Conservation (phyloP, 2,113 vertebrate genomes). For the Mobula birostris region DNA sequence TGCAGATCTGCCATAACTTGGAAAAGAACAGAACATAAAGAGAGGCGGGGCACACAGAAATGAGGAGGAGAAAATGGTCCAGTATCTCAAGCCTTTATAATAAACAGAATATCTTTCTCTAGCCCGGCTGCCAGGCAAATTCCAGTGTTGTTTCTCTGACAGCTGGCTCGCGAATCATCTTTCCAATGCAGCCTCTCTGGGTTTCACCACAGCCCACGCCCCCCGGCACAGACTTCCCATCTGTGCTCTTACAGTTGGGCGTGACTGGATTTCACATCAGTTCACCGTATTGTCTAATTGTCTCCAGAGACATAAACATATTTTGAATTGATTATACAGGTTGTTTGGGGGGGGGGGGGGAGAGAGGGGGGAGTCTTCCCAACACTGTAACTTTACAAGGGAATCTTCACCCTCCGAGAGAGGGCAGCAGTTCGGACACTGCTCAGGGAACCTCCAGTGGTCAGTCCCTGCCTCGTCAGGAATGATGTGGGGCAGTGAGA, state of each 20-base stretch:
- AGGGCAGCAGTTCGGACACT: slow-evolving; percentile 25
- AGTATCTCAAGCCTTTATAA: slow-evolving; percentile 13
- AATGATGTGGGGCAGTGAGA: background rate
- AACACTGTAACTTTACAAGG: slow-evolving; percentile 16
- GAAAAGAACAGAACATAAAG: slow-evolving; percentile 33
- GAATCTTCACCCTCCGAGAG: background rate
- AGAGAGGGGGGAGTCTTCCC: background rate
- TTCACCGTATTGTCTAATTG: background rate
- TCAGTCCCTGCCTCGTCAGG: background rate
- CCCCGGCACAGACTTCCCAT: slow-evolving; percentile 4
- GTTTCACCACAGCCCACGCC: background rate
- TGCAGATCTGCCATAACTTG: slow-evolving; percentile 24
- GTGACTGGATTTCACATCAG: background rate
- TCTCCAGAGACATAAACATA: background rate
- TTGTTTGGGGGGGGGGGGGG: background rate
- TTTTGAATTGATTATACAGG: slow-evolving; percentile 1
- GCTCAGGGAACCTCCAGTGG: background rate
- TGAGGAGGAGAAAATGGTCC: slow-evolving; percentile 26
- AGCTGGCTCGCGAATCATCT: slow-evolving; percentile 5
- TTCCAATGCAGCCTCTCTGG: background rate
- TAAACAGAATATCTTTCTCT: background rate
- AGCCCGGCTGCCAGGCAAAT: slow-evolving; percentile 18
- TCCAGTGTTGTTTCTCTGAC: slow-evolving; percentile 29
- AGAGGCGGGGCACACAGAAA: slow-evolving; percentile 13
- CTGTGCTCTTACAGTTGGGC: background rate